These are phyloP conservation scores for Ornithoptera alexandrae DNA, from an alignment of 2,888 invertebrate species.

Conservation along the genomic window DNA sequence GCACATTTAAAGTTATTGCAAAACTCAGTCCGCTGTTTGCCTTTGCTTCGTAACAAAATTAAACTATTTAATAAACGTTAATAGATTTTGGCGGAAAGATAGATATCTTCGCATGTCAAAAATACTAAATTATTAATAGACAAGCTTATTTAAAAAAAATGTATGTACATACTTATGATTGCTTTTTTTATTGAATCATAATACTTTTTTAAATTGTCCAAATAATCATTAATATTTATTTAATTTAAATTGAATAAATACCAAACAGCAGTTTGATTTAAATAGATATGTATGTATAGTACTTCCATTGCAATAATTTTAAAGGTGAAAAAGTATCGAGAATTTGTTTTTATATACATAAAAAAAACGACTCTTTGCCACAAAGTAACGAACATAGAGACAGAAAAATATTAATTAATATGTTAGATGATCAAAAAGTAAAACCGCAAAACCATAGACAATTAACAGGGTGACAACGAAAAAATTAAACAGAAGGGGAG, in stretches of 20 bases:
- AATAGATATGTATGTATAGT: no score
- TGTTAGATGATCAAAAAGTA: conserved; percentile 25
- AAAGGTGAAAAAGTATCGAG: conserved; percentile 17
- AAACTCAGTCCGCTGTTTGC: conserved; percentile 3
- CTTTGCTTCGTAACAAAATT: no score
- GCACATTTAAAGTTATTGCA: conserved; percentile 34
- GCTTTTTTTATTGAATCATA: no score
- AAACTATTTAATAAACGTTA: no score
- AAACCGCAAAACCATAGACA: conserved; percentile 34
- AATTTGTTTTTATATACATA: conserved; percentile 8
- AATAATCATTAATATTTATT: not conserved
- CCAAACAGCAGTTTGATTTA: no score
- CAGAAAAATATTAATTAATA: conserved; percentile 31
- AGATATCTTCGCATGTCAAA: no score
- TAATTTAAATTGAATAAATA: no score
- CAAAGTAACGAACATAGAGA: conserved; percentile 21
- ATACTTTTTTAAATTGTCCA: no score
- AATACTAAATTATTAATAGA: no score
- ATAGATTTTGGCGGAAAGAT: no score
- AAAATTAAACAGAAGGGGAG: conserved; percentile 39
- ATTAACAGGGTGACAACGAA: conserved; percentile 34
- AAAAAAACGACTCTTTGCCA: conserved; percentile 27
- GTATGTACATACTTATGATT: no score
- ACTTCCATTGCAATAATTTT: conserved; percentile 21
- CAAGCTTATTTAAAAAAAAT: no score